These are phyloP conservation scores for western clawed frog (Xenopus tropicalis) DNA, from an alignment of 2,113 vertebrate species.

Conservation along the genomic window UCB_Xtro_10.0 CM004449.2:69107001-69107500, in stretches of 20 bases:
- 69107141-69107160: slow-evolving; percentile 6
- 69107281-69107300: too few species aligned
- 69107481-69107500: too few species aligned
- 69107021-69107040: not conserved
- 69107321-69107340: slow-evolving; percentile 17
- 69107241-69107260: not conserved
- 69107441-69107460: too few species aligned
- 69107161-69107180: slow-evolving; percentile 2
- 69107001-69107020: not conserved
- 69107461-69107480: too few species aligned
- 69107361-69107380: slow-evolving; percentile 11
- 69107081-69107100: not conserved
- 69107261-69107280: not conserved
- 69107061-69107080: not conserved
- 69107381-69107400: too few species aligned
- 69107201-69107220: slow-evolving; percentile 9
- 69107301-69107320: not conserved
- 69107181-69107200: slow-evolving; percentile 12
- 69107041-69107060: not conserved
- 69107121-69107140: slow-evolving; percentile 1
- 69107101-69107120: too few species aligned
- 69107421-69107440: too few species aligned
- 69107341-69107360: slow-evolving; percentile 19
- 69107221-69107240: slow-evolving; percentile 17
- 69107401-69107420: too few species aligned